Percentiles rank a stretch among this genome's conserved stretches.
phyloP scores from a whole-genome alignment of 2,113 vertebrate genomes.

The Ictalurus furcatus region DNA sequence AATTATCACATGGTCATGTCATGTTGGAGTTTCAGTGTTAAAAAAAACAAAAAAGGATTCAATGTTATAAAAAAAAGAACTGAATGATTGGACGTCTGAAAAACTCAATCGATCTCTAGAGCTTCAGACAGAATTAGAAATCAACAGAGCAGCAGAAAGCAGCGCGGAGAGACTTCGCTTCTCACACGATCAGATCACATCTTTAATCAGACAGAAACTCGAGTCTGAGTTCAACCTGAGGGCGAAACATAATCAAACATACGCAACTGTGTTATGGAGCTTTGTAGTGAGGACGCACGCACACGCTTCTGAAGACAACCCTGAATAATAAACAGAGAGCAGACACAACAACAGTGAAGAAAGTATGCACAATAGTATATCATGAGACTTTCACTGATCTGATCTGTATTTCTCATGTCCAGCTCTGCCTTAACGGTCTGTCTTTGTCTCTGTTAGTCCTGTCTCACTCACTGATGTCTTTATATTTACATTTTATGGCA shows the following conservation, averaged over 20 bases:
- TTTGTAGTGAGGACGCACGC: neutral
- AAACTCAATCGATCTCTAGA: neutral
- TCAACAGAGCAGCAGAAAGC: neutral
- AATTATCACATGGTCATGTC: neutral
- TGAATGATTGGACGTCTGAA: neutral
- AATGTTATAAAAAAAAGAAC: neutral
- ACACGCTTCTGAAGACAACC: neutral
- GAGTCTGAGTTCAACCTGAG: neutral
- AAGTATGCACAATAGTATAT: neutral
- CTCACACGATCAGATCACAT: neutral
- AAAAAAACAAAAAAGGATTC: neutral
- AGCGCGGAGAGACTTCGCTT: neutral
- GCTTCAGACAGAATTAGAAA: conserved; percentile 8
- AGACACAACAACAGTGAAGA: neutral
- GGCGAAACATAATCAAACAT: neutral
- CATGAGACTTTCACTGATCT: too few species aligned
- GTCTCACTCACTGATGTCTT: neutral
- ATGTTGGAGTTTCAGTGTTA: neutral
- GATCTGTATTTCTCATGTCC: neutral
- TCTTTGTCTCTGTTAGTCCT: neutral
- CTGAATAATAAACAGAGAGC: neutral
- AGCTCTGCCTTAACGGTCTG: neutral
- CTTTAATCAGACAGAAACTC: neutral
- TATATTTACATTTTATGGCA: too few species aligned
- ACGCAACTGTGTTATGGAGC: neutral